A percentile compares a stretch with the other conserved stretches of the same genome.
phyloP scores from a whole-genome alignment of 2,113 vertebrate species.

The Oncorhynchus mykiss region DNA sequence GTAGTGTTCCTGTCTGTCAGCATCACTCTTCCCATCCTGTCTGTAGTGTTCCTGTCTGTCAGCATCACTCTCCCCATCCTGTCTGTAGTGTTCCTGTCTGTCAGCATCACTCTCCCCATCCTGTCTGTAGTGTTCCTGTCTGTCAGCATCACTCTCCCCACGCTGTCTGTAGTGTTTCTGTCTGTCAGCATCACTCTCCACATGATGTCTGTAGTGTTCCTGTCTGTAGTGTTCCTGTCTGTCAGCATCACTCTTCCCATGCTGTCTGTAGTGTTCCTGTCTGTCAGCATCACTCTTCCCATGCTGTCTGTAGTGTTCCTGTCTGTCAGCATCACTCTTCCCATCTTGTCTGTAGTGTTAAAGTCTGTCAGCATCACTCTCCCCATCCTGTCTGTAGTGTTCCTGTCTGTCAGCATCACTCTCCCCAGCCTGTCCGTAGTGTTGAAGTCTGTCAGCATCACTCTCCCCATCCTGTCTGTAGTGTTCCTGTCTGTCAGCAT shows the following conservation, averaged over 20 bases:
- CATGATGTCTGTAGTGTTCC: slow-evolving; percentile 47
- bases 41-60: slow-evolving; percentile 47
- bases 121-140: slow-evolving; percentile 48
- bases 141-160: slow-evolving; percentile 21
- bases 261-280: slow-evolving; percentile 49
- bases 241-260: slow-evolving; percentile 20
- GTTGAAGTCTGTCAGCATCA: too few relatives aligned
- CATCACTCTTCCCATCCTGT: slow-evolving; percentile 28
- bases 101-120: slow-evolving; percentile 19
- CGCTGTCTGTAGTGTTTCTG: slow-evolving; percentile 46
- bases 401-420: too few relatives aligned
- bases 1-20: neutral
- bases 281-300: slow-evolving; percentile 20
- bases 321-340: slow-evolving; percentile 18
- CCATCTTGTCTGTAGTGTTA: too few relatives aligned
- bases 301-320: slow-evolving; percentile 46
- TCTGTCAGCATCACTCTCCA: slow-evolving; percentile 25
- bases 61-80: slow-evolving; percentile 24
- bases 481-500: slow-evolving; percentile 4
- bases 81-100: slow-evolving; percentile 48
- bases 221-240: slow-evolving; percentile 49
- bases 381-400: too few relatives aligned
- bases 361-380: too few relatives aligned
- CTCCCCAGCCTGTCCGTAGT: too few relatives aligned
- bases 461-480: too few relatives aligned